Conservation (phyloP, 1,140 invertebrate species). For the Zophobas morio region DNA sequence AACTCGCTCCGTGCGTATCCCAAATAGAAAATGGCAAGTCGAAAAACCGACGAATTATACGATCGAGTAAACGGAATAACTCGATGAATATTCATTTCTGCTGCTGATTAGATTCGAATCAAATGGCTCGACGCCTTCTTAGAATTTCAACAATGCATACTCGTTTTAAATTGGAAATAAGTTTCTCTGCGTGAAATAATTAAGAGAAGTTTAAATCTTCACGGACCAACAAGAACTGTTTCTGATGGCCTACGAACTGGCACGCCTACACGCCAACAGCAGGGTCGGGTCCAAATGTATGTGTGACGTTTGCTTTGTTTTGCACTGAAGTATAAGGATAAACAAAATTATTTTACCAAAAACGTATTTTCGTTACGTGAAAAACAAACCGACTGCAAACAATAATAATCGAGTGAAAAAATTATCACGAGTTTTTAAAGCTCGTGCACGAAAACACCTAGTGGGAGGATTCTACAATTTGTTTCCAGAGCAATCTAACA, state of each 20-base stretch:
- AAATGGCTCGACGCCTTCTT: conserved; percentile 51
- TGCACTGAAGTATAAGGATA: too few species aligned
- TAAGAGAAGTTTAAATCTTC: conserved; percentile 50
- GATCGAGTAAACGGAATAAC: conserved; percentile 44
- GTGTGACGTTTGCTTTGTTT: too few species aligned
- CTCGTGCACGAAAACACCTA: too few species aligned
- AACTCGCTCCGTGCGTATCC: conserved; percentile 2
- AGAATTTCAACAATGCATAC: conserved; percentile 50
- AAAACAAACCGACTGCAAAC: too few species aligned
- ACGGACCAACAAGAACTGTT: conserved; percentile 27
- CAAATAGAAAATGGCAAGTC: conserved; percentile 10
- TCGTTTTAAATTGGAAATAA: conserved; percentile 49
- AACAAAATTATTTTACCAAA: too few species aligned
- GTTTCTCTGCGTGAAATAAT: conserved; percentile 51
- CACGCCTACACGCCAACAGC: neutral
- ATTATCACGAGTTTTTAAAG: too few species aligned
- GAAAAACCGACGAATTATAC: conserved; percentile 46
- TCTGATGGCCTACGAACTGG: conserved; percentile 16
- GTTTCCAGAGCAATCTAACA: too few species aligned
- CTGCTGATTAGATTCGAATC: conserved; percentile 52
- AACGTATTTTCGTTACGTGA: too few species aligned
- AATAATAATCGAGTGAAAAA: too few species aligned
- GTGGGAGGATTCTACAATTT: too few species aligned
- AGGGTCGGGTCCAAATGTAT: too few species aligned
- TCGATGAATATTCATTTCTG: conserved; percentile 53